A percentile compares a stretch with the other conserved stretches of the same genome.
Conservation (phyloP, 2,888 invertebrate species). For the Nomada hirtipes region DNA sequence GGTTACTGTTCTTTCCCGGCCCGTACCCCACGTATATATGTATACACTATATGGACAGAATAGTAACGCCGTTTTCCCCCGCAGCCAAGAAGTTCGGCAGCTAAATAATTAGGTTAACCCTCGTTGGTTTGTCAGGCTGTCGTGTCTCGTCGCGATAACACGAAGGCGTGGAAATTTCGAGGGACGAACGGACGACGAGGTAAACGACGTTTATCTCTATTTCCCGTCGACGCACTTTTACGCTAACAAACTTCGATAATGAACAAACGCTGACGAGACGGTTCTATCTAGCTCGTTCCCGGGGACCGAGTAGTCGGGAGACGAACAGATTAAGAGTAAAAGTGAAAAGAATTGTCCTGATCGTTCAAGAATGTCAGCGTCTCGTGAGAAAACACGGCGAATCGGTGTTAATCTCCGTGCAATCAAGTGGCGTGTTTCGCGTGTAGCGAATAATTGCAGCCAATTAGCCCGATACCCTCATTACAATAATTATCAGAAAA, state of each 20-base stretch:
- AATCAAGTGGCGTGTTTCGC: conserved; percentile 14
- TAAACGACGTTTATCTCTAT: conserved; percentile 55
- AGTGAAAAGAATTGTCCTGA: background rate
- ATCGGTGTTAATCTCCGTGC: background rate
- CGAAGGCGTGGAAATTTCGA: conserved; percentile 36
- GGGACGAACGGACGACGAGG: conserved; percentile 38
- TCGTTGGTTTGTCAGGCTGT: conserved; percentile 70
- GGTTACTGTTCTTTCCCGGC: conserved; percentile 25
- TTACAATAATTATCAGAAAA: conserved; percentile 22
- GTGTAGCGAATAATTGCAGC: conserved; percentile 14
- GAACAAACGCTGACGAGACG: conserved; percentile 61
- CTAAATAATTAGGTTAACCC: conserved; percentile 80
- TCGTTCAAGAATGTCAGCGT: background rate
- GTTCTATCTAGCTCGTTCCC: conserved; percentile 17
- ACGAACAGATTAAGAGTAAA: background rate
- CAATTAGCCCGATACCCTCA: conserved; percentile 15
- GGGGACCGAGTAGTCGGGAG: background rate
- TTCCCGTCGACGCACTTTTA: conserved; percentile 49
- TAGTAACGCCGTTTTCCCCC: conserved; percentile 73
- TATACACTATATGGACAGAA: conserved; percentile 74
- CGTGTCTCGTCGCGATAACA: conserved; percentile 55
- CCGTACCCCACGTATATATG: conserved; percentile 68
- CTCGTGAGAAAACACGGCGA: background rate
- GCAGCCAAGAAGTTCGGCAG: conserved; percentile 71
- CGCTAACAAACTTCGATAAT: conserved; percentile 61